phyloP scores from a whole-genome alignment of 2,888 invertebrate species.

The Drosophila fungiperda region DNA sequence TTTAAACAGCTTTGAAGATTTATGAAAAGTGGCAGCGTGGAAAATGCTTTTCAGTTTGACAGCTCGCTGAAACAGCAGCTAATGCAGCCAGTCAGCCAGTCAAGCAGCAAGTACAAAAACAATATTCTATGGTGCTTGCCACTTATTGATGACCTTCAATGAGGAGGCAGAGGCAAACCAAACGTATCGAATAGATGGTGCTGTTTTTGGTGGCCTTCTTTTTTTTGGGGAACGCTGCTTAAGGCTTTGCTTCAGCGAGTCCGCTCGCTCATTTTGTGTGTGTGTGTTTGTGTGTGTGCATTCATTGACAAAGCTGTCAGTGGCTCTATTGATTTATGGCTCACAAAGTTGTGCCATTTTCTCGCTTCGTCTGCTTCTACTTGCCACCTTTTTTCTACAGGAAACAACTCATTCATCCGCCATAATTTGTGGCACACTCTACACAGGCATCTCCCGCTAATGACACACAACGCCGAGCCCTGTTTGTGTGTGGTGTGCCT shows the following conservation, averaged over 20 bases:
- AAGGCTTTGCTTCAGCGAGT: slow-evolving; percentile 9
- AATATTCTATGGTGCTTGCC: slow-evolving; percentile 35
- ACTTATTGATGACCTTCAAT: slow-evolving; percentile 76
- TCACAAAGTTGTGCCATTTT: slow-evolving; percentile 14
- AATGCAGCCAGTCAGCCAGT: slow-evolving; percentile 26
- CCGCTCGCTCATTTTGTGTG: slow-evolving; percentile 49
- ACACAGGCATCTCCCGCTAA: slow-evolving; percentile 45
- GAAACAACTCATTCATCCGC: slow-evolving; percentile 56
- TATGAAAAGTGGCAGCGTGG: slow-evolving; percentile 56
- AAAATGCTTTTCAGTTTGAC: slow-evolving; percentile 65
- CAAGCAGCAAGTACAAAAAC: slow-evolving; percentile 1
- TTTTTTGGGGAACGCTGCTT: neutral
- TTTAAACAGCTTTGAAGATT: slow-evolving; percentile 16
- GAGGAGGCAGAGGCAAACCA: slow-evolving; percentile 44
- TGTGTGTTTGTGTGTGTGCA: slow-evolving; percentile 47
- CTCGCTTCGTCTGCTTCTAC: neutral
- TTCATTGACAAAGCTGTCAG: slow-evolving; percentile 79
- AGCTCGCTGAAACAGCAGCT: slow-evolving; percentile 46
- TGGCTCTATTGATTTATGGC: slow-evolving; percentile 73
- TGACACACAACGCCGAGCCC: slow-evolving; percentile 42
- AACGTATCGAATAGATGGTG: slow-evolving; percentile 43
- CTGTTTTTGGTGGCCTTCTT: slow-evolving; percentile 34
- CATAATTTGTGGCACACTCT: slow-evolving; percentile 65
- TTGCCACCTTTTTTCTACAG: neutral
- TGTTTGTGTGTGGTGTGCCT: slow-evolving; percentile 48